Evolutionary conservation across 1,140 invertebrate species (phyloP).

Genomic region (Bombus huntii): DNA sequence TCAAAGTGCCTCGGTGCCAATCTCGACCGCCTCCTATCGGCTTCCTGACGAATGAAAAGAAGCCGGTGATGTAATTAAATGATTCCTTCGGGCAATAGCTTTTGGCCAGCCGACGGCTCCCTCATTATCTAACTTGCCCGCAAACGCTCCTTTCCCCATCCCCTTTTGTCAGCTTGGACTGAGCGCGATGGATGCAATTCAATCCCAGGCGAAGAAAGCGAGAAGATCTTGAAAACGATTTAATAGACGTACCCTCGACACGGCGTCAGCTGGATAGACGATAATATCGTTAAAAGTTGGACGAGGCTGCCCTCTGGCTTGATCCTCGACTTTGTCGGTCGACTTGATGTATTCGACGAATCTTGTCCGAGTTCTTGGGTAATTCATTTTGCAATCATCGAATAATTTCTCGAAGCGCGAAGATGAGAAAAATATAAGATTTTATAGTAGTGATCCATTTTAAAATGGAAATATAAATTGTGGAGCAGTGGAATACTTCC

Average conservation of each 20-base stretch:
- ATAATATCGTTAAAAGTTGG: constrained; percentile 38
- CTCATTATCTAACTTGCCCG: constrained; percentile 36
- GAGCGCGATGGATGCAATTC: background rate
- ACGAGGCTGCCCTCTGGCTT: background rate
- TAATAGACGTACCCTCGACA: constrained; percentile 12
- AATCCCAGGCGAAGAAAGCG: background rate
- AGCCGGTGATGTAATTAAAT: constrained; percentile 44
- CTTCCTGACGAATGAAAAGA: constrained; percentile 36
- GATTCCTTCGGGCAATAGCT: constrained; percentile 48
- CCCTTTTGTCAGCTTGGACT: too few species aligned
- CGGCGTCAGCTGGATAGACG: background rate
- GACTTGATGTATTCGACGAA: too few species aligned
- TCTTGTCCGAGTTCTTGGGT: background rate
- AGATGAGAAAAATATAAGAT: too few species aligned
- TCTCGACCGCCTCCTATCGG: constrained; percentile 10
- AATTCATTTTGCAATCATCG: background rate
- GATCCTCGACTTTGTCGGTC: background rate
- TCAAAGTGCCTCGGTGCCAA: constrained; percentile 28
- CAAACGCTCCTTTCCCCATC: background rate
- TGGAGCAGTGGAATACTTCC: background rate
- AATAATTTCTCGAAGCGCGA: background rate
- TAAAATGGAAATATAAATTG: background rate
- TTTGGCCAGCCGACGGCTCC: background rate
- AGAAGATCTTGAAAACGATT: constrained; percentile 25
- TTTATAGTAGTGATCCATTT: background rate